Evolutionary conservation across 2,888 invertebrate species (phyloP).

Genomic region (Drosophila anomelani): DNA sequence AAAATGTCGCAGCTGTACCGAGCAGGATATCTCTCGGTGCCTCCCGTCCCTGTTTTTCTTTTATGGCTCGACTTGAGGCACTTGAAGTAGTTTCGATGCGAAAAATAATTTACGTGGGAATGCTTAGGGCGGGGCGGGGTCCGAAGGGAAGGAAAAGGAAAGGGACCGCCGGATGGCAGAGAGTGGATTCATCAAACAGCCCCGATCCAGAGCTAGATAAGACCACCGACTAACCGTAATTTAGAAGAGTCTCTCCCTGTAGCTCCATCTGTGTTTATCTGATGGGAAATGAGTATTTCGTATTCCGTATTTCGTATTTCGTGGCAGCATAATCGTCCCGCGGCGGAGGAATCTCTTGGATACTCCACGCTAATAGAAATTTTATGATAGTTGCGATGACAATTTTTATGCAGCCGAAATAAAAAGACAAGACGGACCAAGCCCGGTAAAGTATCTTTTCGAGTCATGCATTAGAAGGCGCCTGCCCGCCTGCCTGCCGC

Average conservation of each 20-base stretch:
- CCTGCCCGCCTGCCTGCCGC: slow-evolving; percentile 2
- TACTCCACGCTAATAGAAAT: slow-evolving; percentile 67
- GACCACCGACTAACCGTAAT: slow-evolving; percentile 33
- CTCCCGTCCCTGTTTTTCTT: slow-evolving; percentile 29
- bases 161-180: slow-evolving; percentile 16
- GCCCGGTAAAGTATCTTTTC: slow-evolving; percentile 55
- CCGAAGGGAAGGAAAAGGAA: slow-evolving; percentile 5
- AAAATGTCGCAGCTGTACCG: slow-evolving; percentile 70
- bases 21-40: slow-evolving; percentile 20
- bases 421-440: slow-evolving; percentile 18
- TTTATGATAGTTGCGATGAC: slow-evolving; percentile 72
- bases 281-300: slow-evolving; percentile 32
- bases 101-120: slow-evolving; percentile 47
- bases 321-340: slow-evolving; percentile 37
- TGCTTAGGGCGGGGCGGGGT: slow-evolving; percentile 24
- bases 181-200: slow-evolving; percentile 40
- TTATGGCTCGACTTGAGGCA: slow-evolving; percentile 50
- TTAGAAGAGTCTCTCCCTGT: slow-evolving; percentile 16
- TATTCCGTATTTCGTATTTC: slow-evolving; percentile 19
- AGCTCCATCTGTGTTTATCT: slow-evolving; percentile 27
- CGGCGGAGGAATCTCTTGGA: slow-evolving; percentile 31
- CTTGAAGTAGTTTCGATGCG: slow-evolving; percentile 73
- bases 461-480: slow-evolving; percentile 60
- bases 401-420: slow-evolving; percentile 50
- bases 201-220: slow-evolving; percentile 30